These are phyloP conservation scores for Salvator merianae DNA, from an alignment of 2,113 vertebrate genomes.

Conservation along the genomic window DNA sequence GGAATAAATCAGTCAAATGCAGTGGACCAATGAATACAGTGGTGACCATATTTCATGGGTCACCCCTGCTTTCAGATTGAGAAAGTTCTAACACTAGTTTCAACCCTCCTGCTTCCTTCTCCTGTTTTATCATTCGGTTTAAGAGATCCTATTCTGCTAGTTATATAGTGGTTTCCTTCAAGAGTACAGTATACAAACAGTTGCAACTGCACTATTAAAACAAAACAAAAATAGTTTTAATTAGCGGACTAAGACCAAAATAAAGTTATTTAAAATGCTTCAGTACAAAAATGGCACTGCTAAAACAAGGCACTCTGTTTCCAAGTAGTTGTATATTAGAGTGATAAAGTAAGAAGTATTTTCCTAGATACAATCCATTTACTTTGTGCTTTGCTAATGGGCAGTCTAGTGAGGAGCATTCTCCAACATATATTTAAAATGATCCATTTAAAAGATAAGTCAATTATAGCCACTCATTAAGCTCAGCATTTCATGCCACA, in stretches of 20 bases:
- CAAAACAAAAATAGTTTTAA: not conserved
- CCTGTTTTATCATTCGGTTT: not conserved
- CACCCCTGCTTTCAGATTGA: no score
- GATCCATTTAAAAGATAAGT: slow-evolving; percentile 76
- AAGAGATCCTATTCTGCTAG: not conserved
- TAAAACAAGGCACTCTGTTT: slow-evolving; percentile 39
- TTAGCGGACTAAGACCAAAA: slow-evolving; percentile 27
- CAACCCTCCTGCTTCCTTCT: not conserved
- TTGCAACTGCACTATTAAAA: not conserved
- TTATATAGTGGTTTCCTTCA: slow-evolving; percentile 1
- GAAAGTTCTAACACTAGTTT: not conserved
- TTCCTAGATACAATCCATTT: slow-evolving; percentile 51
- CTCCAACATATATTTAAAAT: slow-evolving; percentile 72
- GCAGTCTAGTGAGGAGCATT: slow-evolving; percentile 69
- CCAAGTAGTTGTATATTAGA: slow-evolving; percentile 47
- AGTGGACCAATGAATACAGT: no score
- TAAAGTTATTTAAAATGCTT: not conserved
- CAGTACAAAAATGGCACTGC: slow-evolving; percentile 29
- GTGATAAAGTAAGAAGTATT: slow-evolving; percentile 57
- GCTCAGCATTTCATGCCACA: slow-evolving; percentile 47
- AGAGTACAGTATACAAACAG: slow-evolving; percentile 15
- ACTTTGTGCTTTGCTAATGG: slow-evolving; percentile 67
- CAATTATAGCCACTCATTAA: slow-evolving; percentile 68
- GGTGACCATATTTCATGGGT: no score
- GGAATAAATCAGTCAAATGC: no score